Percentiles rank a stretch among this genome's conserved stretches.
Conservation (phyloP, 2,113 vertebrate genomes). For the Passer domesticus region DNA sequence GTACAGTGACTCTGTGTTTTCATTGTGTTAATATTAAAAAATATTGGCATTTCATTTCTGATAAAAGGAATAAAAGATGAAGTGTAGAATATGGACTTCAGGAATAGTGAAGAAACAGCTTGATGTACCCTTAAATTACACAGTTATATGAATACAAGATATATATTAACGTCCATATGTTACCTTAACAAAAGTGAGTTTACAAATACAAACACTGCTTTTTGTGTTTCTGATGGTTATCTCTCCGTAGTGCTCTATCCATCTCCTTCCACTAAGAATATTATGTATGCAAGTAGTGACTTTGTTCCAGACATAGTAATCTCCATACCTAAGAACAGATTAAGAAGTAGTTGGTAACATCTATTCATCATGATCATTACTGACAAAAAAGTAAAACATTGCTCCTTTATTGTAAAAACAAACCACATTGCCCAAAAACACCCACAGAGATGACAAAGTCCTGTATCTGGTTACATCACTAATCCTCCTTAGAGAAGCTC, state of each 20-base stretch:
- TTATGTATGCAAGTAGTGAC: constrained; percentile 99
- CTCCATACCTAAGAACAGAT: constrained; percentile 84
- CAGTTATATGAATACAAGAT: neutral
- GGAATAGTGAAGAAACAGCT: neutral
- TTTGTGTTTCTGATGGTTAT: constrained; percentile 95
- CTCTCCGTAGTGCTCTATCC: constrained; percentile 99
- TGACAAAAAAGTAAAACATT: neutral
- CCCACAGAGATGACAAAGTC: neutral
- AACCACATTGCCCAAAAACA: neutral
- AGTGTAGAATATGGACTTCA: neutral
- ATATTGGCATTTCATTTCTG: neutral
- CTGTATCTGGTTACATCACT: neutral
- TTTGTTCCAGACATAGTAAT: constrained; percentile 98
- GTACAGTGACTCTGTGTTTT: neutral
- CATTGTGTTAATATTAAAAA: neutral
- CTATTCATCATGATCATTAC: neutral
- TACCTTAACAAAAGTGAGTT: constrained; percentile 98
- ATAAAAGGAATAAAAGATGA: neutral
- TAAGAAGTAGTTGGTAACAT: constrained; percentile 37
- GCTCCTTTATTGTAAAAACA: neutral
- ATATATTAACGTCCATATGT: neutral
- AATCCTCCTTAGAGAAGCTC: neutral
- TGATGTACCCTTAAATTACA: neutral
- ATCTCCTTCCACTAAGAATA: constrained; percentile 95
- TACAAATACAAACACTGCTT: constrained; percentile 93